These are phyloP conservation scores for Agonopterix arenella DNA, from an alignment of 2,888 invertebrate species.

Conservation along the genomic window DNA sequence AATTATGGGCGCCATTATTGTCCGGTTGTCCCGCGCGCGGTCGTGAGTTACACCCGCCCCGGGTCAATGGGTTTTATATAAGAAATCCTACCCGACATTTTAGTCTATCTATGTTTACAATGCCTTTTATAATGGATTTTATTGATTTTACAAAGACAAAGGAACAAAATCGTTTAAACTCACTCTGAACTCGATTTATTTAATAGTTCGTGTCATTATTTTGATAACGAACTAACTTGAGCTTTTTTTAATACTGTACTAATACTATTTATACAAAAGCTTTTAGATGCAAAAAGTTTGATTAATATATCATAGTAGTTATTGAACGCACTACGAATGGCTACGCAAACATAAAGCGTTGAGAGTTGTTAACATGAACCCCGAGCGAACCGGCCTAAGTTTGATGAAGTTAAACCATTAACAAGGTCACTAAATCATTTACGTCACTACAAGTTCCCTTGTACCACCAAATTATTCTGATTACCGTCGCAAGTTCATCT, in stretches of 20 bases:
- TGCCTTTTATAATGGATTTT: too few relatives aligned
- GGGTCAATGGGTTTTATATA: slow-evolving; percentile 68
- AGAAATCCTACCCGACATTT: slow-evolving; percentile 43
- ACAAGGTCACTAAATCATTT: slow-evolving; percentile 64
- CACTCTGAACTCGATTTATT: background rate
- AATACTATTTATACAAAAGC: too few relatives aligned
- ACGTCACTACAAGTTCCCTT: slow-evolving; percentile 47
- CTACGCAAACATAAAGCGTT: too few relatives aligned
- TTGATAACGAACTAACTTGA: too few relatives aligned
- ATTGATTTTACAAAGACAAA: background rate
- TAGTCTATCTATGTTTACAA: background rate
- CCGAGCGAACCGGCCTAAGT: slow-evolving; percentile 36
- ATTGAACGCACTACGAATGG: too few relatives aligned
- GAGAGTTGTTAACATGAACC: slow-evolving; percentile 36
- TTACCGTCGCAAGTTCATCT: slow-evolving; percentile 23
- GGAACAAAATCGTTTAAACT: background rate
- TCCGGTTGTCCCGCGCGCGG: slow-evolving; percentile 60
- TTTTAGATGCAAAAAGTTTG: too few relatives aligned
- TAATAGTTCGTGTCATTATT: background rate
- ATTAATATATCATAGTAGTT: too few relatives aligned
- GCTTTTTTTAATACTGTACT: too few relatives aligned
- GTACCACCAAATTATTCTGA: slow-evolving; percentile 56
- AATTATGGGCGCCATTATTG: slow-evolving; percentile 71
- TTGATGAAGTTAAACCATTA: slow-evolving; percentile 63
- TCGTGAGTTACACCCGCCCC: slow-evolving; percentile 58